Base-by-base conservation (phyloP, 2,113 vertebrate species). In the Girardinichthys multiradiatus region DNA sequence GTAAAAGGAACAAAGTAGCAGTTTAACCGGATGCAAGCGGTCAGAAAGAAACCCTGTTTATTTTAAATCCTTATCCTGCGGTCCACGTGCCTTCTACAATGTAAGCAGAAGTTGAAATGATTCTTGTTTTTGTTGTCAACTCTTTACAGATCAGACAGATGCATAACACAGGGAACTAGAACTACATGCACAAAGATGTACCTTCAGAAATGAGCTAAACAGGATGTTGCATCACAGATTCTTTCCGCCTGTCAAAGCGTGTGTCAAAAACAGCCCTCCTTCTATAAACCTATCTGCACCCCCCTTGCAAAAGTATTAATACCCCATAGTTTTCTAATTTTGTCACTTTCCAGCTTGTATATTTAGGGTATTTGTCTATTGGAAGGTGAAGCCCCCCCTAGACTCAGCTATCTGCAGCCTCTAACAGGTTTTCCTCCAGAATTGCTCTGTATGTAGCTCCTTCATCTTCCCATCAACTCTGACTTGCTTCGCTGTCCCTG, bases 181-280 rank as follows among this genome's bases (percentile, higher is more conserved):
- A 57, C 45, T 30, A 8, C 54, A 21, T 64, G 35, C 21, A 45
- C 10, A 17, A 68, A 37, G 61, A 82, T 71, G 33, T 76, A 65
- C 68, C 87, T 81, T 86, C 42, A 71, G 67, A 69, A 85, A 86
- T 79, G 72, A 76, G 65, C 68, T 57, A 70, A 83, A 81, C 66
- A 76, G 84, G 83, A 89, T 72, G 80, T 81, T 80, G 64, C 71
- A 60, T 64, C 69, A 57, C 63, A 69, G 81, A 85, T 80, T 57
- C 37, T 65, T 80, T 82, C 76, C 70, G 80, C 73, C 33, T 70
- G 76, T 58, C 60, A 17, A 57, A 89, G 68, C 65, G 33, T 33
- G 76, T 68, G 51, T 35, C 31, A 76, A 33, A 57, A 82, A 75
- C 6, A 6, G 13, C 64, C 61, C 76, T 48, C 61, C 57, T 77